phyloP scores from a whole-genome alignment of 2,888 invertebrate genomes.

The Zygothrica quintamaculata region DNA sequence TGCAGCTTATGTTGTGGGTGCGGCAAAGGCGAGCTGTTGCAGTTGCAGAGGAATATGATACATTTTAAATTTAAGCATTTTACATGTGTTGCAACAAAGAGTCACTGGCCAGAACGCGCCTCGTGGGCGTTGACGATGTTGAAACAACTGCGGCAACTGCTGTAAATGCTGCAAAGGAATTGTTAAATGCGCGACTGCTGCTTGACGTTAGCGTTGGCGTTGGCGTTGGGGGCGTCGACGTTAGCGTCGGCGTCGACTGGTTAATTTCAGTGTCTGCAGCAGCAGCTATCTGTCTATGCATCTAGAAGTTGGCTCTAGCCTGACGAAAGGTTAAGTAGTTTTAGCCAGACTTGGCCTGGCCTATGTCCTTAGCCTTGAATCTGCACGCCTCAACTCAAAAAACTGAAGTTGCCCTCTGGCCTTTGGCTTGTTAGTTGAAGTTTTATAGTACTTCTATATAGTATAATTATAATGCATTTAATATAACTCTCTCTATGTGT shows the following conservation, averaged over 20 bases:
- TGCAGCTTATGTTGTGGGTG: conserved; percentile 12
- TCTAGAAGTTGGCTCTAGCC: conserved; percentile 12
- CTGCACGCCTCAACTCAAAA: conserved; percentile 35
- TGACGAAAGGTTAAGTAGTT: conserved; percentile 73
- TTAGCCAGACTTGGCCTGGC: conserved; percentile 20
- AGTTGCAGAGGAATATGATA: conserved; percentile 48
- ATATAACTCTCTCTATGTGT: conserved; percentile 21
- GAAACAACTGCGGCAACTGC: too few relatives aligned
- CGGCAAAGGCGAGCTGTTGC: conserved; percentile 5
- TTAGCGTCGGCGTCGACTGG: conserved; percentile 45
- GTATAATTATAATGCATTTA: conserved; percentile 56
- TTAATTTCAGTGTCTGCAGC: conserved; percentile 62
- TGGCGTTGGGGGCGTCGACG: conserved; percentile 24
- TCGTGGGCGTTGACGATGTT: conserved; percentile 52
- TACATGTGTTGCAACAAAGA: conserved; percentile 39
- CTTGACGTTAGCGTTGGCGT: not conserved
- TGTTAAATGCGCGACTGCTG: conserved; percentile 1
- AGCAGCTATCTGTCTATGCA: conserved; percentile 11
- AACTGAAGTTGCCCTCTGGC: conserved; percentile 16
- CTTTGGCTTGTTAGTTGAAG: conserved; percentile 36
- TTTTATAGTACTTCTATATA: conserved; percentile 11
- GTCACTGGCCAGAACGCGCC: conserved; percentile 20
- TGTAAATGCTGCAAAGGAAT: not conserved
- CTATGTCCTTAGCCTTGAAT: conserved; percentile 72
- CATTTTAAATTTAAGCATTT: conserved; percentile 67